These are phyloP conservation scores for Sylvilagus bachmani DNA, from an alignment of 2,113 vertebrate genomes.

Conservation along the genomic window DNA sequence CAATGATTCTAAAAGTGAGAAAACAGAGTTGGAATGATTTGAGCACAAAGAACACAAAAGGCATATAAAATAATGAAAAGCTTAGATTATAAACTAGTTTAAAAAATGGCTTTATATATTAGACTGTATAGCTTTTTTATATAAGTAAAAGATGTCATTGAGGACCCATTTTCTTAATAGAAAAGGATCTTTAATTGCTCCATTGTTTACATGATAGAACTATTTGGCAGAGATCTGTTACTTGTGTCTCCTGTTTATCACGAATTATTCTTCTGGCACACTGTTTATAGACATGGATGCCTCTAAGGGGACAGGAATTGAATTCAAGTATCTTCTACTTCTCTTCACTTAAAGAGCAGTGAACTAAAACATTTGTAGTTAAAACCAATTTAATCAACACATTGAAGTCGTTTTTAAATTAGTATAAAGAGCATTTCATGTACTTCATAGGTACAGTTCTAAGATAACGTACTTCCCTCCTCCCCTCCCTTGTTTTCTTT, in stretches of 20 bases:
- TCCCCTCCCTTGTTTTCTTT: too few species aligned
- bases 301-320: not conserved
- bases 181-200: not conserved
- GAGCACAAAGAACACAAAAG: not conserved
- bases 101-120: slow-evolving; percentile 8
- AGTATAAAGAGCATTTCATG: too few species aligned
- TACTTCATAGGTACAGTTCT: too few species aligned
- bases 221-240: not conserved
- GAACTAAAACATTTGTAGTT: not conserved
- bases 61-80: not conserved
- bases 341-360: slow-evolving; percentile 29
- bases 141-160: not conserved
- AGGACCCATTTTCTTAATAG: not conserved
- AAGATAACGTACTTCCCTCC: too few species aligned
- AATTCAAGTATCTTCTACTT: not conserved
- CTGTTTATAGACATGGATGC: not conserved
- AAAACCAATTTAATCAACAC: slow-evolving; percentile 23
- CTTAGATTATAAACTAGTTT: not conserved
- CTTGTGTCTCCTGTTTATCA: not conserved
- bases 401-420: not conserved
- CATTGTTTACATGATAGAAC: not conserved
- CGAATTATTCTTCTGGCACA: not conserved
- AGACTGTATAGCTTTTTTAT: not conserved
- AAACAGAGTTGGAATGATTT: not conserved
- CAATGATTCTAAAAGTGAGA: not conserved